These are phyloP conservation scores for Nymphalis urticae DNA, from an alignment of 2,888 invertebrate genomes.

Conservation along the genomic window DNA sequence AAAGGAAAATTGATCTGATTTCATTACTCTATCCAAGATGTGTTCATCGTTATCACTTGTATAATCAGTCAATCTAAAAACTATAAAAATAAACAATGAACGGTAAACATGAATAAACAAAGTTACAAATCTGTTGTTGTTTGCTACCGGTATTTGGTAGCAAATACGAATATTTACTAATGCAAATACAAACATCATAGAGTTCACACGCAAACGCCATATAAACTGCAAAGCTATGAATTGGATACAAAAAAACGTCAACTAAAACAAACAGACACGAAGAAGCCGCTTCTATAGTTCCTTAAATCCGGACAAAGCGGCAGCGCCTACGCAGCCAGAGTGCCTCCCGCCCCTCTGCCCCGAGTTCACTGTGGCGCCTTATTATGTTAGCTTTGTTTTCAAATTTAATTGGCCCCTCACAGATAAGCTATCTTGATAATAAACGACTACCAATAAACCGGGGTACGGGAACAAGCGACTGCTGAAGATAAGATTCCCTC, in stretches of 20 bases:
- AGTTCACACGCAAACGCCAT: slow-evolving; percentile 21
- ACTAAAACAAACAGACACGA: slow-evolving; percentile 37
- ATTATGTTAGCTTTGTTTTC: slow-evolving; percentile 81
- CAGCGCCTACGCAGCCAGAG: slow-evolving; percentile 65
- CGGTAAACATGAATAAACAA: neutral
- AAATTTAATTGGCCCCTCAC: slow-evolving; percentile 81
- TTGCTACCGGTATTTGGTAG: too few species aligned
- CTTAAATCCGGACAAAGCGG: slow-evolving; percentile 69
- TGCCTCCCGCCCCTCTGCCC: slow-evolving; percentile 39
- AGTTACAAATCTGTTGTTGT: too few species aligned
- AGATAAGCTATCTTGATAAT: slow-evolving; percentile 81
- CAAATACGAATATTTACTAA: slow-evolving; percentile 6
- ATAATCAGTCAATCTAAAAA: neutral
- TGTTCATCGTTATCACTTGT: too few species aligned
- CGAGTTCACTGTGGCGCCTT: slow-evolving; percentile 72
- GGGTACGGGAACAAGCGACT: slow-evolving; percentile 71
- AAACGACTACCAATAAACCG: slow-evolving; percentile 80
- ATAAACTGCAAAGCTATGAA: slow-evolving; percentile 10
- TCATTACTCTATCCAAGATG: too few species aligned
- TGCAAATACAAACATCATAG: neutral
- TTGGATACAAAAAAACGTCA: slow-evolving; percentile 12
- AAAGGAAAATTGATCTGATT: too few species aligned
- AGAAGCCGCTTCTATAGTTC: slow-evolving; percentile 56
- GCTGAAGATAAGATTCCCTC: slow-evolving; percentile 55
- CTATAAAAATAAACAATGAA: neutral